Base-by-base conservation (phyloP, 1,140 invertebrate genomes). In the Formica exsecta region DNA sequence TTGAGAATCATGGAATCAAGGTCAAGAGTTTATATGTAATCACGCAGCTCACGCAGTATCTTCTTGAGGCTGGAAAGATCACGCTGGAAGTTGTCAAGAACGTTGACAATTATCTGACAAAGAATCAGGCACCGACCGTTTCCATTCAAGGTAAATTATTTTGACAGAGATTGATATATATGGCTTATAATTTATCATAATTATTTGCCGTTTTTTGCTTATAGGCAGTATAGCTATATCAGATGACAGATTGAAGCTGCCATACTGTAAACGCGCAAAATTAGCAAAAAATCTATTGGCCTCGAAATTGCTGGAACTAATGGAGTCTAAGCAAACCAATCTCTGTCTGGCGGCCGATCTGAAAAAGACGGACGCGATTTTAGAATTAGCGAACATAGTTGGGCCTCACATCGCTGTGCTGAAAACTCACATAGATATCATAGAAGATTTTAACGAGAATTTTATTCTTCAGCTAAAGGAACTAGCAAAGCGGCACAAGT, bases 381-480 rank as follows among this genome's bases (percentile, higher is more conserved):
- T 99, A 16, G 96, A 97, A 68, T 90, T 98, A 8, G 96, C 98
- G 5, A 96, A 98, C 90, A 92, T 96, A 93, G 96, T 97, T 73
- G 98, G 98, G 0, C 97, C 98, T 6, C 96, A 98, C 92, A 97
- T 99, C 86, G 99, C 98, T 90, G 93, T 98, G 48, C 95, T 99
- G 0, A 99, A 99, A 95, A 98, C 97, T 0, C 99, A 99, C 94
- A 94, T 98, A 6, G 99, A 99, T 92, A 98, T 98, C 54, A 94
- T 99, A 57, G 96, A 97, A 89, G 98, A 99, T 93, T 99, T 98
- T 90, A 96, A 93, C 80, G 87, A 95, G 0, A 95, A 96, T 38
- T 97, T 98, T 89, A 95, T 97, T 3, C 92, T 93, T 8, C 92
- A 96, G 75, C 94, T 99, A 3, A 95, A 96, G 89, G 92, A 96